Conservation (phyloP, 2,888 invertebrate genomes). For the Ichneumon xanthorius region DNA sequence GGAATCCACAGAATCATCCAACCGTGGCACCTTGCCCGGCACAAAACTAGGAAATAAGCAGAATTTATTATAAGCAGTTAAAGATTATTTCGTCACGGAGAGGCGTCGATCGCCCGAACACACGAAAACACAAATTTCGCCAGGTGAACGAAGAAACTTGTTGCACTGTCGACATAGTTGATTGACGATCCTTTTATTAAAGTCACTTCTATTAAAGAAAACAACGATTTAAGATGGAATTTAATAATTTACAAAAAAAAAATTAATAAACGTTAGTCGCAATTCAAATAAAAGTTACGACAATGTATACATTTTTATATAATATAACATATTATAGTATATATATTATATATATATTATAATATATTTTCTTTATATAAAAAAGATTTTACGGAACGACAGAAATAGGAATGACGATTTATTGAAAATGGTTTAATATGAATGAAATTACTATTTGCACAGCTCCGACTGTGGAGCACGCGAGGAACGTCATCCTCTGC, state of each 20-base stretch:
- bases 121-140: background rate
- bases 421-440: background rate
- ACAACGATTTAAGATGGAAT: too few relatives aligned
- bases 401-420: background rate
- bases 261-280: too few relatives aligned
- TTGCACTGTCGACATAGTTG: background rate
- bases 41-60: background rate
- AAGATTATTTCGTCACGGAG: background rate
- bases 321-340: too few relatives aligned
- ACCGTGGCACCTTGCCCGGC: background rate
- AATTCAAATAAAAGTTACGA: too few relatives aligned
- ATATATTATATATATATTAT: too few relatives aligned
- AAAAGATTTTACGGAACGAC: background rate
- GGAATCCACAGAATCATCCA: background rate
- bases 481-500: conserved; percentile 7
- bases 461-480: background rate
- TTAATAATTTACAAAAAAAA: too few relatives aligned
- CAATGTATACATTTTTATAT: too few relatives aligned
- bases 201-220: background rate
- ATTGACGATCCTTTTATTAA: background rate
- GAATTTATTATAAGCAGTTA: background rate
- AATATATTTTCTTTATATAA: background rate
- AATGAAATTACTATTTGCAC: background rate
- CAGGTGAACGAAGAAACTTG: background rate
- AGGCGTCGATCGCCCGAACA: background rate